Conservation (phyloP, 1,140 invertebrate genomes). For the Danaus melanippus region DNA sequence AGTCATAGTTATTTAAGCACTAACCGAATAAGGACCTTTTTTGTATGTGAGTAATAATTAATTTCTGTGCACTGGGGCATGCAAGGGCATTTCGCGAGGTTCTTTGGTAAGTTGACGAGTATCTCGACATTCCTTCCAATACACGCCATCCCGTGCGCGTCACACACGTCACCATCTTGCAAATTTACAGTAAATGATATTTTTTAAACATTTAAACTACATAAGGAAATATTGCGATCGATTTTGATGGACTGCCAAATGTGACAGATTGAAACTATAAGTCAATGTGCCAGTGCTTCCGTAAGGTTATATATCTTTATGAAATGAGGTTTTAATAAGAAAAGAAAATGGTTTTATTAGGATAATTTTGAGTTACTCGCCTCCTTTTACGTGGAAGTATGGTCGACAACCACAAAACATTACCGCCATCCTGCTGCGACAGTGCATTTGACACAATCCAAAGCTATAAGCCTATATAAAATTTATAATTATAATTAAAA, state of each 20-base stretch:
- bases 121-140: conserved; percentile 66
- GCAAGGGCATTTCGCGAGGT: conserved; percentile 72
- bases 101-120: conserved; percentile 68
- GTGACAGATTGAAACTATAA: too few species aligned
- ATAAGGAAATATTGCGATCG: too few species aligned
- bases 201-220: too few species aligned
- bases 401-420: conserved; percentile 73
- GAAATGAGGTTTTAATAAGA: too few species aligned
- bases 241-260: too few species aligned
- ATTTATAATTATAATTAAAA: too few species aligned
- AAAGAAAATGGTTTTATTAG: too few species aligned
- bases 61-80: conserved; percentile 72
- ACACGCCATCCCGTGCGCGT: conserved; percentile 71
- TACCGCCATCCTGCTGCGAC: conserved; percentile 65
- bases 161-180: conserved; percentile 71
- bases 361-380: conserved; percentile 26
- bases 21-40: conserved; percentile 67
- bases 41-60: conserved; percentile 72
- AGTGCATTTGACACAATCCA: conserved; percentile 73
- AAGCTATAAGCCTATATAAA: conserved; percentile 66
- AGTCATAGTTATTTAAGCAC: conserved; percentile 13
- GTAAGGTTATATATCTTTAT: too few species aligned
- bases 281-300: too few species aligned
- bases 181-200: not conserved
- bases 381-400: conserved; percentile 71